Evolutionary conservation across 2,797 vertebrate genomes (phyloP), one percentile per base, ranked within the genome.

Genomic region (Lagodon rhomboides): DNA sequence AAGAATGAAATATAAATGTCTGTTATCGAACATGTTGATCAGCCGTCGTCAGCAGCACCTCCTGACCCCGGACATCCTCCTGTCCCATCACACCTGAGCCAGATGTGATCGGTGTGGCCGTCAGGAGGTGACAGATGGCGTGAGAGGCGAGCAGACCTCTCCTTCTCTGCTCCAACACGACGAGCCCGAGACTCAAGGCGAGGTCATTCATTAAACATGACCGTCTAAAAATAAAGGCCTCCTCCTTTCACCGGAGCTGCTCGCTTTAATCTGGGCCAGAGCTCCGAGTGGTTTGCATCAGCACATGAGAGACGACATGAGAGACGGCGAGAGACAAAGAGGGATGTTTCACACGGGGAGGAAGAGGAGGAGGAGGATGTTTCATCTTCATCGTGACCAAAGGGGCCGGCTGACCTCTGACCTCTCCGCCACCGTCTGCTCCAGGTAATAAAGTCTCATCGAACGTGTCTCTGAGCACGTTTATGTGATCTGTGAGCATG

Each of bases 121-220:
- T 56, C 34, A 23, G 54, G 59, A 68, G 68, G 68, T 0, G 2
- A 12, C 3, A 17, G 73, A 27, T 82, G 76, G 68, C 58, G 71
- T 77, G 84, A 68, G 80, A 62, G 68, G 68, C 34, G 49, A 73
- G 81, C 79, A 71, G 51, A 22, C 46, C 67, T 75, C 67, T 79
- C 43, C 71, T 60, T 34, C 85, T 75, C 56, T 17, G 34, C 77
- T 83, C 65, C 51, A 68, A 68, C 0, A 58, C 51, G 3, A 64
- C 65, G 5, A 85, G 77, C 66, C 25, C 0, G 50, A 72, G 77
- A 79, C 84, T 83, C 13, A 59, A 75, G 81, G 71, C 59, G 74
- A 86, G 87, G 81, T 87, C 92, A 93, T 95, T 87, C 91, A 95
- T 95, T 94, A 95, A 95, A 92, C 92, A 95, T 95, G 91, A 79